Evolutionary conservation across 1,140 invertebrate species (phyloP).

Genomic region (Planococcus citri): DNA sequence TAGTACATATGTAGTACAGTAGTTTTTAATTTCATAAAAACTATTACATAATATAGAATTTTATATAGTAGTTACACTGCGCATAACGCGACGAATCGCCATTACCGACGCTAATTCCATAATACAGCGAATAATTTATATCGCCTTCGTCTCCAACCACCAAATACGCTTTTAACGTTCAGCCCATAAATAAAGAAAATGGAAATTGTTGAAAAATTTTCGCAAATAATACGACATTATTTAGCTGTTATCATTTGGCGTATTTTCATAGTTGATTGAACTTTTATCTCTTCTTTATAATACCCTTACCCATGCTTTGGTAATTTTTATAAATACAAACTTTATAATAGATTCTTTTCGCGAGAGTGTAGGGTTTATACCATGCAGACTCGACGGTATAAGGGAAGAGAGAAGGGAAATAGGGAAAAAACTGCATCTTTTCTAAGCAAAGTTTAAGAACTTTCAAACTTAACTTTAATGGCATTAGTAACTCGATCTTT

Average conservation of each 20-base stretch:
- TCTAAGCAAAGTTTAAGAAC: neutral
- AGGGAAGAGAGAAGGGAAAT: too few species aligned
- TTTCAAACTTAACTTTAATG: neutral
- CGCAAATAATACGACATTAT: neutral
- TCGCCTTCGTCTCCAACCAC: neutral
- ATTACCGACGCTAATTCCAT: neutral
- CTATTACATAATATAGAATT: neutral
- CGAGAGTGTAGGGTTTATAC: too few species aligned
- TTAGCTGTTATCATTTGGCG: neutral
- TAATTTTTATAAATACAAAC: neutral
- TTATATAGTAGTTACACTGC: too few species aligned
- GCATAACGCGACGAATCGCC: neutral
- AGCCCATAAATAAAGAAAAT: neutral
- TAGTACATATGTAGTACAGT: too few species aligned
- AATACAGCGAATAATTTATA: neutral
- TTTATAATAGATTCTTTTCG: neutral
- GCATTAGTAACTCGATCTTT: neutral
- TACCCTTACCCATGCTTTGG: neutral
- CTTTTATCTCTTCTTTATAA: neutral
- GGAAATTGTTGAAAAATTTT: slow-evolving; percentile 3
- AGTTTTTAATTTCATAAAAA: slow-evolving; percentile 8
- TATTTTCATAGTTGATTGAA: slow-evolving; percentile 3
- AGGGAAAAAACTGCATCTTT: neutral
- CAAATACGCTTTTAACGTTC: neutral
- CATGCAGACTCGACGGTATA: too few species aligned